Percentiles rank a stretch among this genome's conserved stretches.
Conservation (phyloP, 2,888 invertebrate species). For the Drosophila fulvimacula region DNA sequence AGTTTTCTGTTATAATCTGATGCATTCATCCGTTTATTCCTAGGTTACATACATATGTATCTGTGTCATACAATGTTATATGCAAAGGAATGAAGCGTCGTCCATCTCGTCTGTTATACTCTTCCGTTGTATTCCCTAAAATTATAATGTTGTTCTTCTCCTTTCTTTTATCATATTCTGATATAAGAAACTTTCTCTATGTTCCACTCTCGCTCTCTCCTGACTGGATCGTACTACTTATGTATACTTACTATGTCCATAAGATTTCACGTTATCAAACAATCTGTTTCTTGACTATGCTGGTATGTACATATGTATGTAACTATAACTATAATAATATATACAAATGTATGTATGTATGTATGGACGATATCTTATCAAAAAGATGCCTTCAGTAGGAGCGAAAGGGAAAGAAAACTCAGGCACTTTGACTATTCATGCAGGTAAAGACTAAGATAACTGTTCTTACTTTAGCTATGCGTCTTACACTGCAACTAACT, state of each 20-base stretch:
- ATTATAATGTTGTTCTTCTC: background rate
- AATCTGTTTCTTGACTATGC: slow-evolving; percentile 1
- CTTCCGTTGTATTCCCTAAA: background rate
- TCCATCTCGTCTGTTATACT: background rate
- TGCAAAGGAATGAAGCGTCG: no score
- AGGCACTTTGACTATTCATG: no score
- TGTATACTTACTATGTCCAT: background rate
- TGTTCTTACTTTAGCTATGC: slow-evolving; percentile 4
- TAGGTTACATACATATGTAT: no score
- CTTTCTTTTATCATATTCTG: background rate
- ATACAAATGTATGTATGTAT: no score
- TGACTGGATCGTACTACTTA: background rate
- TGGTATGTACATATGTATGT: no score
- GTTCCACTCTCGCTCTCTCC: background rate
- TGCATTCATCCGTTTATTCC: no score
- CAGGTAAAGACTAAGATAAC: slow-evolving; percentile 3
- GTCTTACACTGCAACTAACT: background rate
- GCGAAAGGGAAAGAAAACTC: no score
- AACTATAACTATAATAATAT: no score
- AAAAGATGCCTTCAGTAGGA: no score
- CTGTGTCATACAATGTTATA: background rate
- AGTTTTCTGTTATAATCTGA: no score
- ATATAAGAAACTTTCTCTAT: background rate
- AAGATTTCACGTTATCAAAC: background rate
- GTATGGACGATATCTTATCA: no score